These are phyloP conservation scores for Alloscopus bannaensis DNA, from an alignment of 2,888 invertebrate species.

Conservation along the genomic window DNA sequence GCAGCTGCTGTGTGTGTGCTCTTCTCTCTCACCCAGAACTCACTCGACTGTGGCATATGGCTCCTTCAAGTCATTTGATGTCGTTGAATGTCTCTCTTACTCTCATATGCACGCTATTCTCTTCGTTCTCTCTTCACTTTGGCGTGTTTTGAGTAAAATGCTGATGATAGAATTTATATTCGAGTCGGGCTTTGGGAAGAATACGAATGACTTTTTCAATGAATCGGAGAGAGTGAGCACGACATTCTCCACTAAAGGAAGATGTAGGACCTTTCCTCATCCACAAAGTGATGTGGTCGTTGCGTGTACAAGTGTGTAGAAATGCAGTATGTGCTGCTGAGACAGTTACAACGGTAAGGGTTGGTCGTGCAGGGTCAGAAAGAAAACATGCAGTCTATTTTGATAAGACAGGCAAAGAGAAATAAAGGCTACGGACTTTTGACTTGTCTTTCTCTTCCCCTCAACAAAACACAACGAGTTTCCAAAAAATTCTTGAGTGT, in stretches of 20 bases:
- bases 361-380: no score
- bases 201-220: conserved; percentile 15
- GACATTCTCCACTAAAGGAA: conserved; percentile 19
- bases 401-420: no score
- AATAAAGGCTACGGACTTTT: no score
- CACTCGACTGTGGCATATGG: conserved; percentile 50
- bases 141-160: conserved; percentile 1
- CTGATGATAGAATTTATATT: conserved; percentile 51
- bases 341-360: background rate
- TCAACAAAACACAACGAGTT: no score
- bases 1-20: conserved; percentile 9
- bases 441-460: no score
- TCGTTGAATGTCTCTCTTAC: conserved; percentile 43
- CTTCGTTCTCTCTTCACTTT: background rate
- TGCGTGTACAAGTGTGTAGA: no score
- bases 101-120: background rate
- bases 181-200: conserved; percentile 39
- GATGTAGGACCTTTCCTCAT: no score
- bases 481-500: no score
- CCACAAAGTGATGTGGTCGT: no score
- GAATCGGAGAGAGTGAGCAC: conserved; percentile 3
- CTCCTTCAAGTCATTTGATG: conserved; percentile 55
- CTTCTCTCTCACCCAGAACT: background rate
- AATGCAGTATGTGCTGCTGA: no score
- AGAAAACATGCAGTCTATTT: no score